A percentile compares a stretch with the other conserved stretches of the same genome.
These are phyloP conservation scores for Aselliscus stoliczkanus DNA, from an alignment of 2,797 vertebrate species.

Conservation along the genomic window DNA sequence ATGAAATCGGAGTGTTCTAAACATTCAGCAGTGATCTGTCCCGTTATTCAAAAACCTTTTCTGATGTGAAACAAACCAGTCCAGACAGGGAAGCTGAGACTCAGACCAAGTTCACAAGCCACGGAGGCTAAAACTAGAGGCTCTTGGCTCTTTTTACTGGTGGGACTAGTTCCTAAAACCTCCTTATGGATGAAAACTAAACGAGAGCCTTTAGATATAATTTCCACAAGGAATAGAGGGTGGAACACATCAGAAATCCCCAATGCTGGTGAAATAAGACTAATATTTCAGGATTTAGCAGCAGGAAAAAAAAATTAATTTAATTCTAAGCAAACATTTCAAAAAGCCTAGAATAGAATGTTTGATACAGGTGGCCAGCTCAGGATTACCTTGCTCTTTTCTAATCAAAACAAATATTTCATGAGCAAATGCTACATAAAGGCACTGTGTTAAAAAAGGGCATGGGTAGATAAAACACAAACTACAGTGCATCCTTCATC, in stretches of 20 bases:
- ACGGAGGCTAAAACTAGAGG: not conserved
- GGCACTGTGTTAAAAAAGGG: not conserved
- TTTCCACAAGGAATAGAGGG: not conserved
- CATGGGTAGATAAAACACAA: not conserved
- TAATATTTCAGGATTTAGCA: not conserved
- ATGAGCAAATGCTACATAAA: not conserved
- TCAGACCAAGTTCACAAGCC: not conserved
- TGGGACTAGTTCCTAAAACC: not conserved
- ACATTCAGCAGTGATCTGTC: not conserved
- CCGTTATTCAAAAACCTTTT: not conserved
- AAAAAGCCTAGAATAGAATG: not conserved
- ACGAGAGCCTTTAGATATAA: not conserved
- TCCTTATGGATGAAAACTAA: not conserved
- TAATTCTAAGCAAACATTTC: constrained; percentile 14
- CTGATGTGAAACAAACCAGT: not conserved
- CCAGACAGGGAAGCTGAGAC: not conserved
- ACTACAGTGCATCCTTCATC: not conserved
- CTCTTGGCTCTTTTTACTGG: not conserved
- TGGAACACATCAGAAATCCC: not conserved
- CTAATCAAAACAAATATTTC: not conserved
- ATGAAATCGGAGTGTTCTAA: not conserved
- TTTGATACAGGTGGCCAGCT: not conserved
- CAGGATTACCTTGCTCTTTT: not conserved
- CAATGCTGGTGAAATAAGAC: not conserved
- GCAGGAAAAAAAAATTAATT: not conserved